Base-by-base conservation (phyloP, 2,888 invertebrate species). In the Selenia dentaria region DNA sequence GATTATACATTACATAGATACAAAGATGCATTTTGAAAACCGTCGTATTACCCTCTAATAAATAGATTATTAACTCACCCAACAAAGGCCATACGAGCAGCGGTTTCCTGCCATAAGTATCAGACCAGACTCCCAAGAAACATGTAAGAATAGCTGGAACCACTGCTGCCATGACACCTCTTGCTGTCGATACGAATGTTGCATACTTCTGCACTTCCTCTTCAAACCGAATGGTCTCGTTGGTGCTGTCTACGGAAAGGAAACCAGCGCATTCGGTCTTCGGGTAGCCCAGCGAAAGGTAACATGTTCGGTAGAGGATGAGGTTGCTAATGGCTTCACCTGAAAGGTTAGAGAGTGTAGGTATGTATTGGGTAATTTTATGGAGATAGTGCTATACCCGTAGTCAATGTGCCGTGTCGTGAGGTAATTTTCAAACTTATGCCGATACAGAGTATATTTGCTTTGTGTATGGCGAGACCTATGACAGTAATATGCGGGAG, bases 71-170 rank as follows among this genome's bases (percentile, higher is more conserved):
- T n/a, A n/a, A 16, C 22, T 22, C 8, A 8, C 22, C 22, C 8
- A 22, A 22, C 8, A 22, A 22, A 1, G 94, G 92, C 58, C 93
- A 83, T 2, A 95, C 70, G 24, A 96, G 68, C 38, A 96, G 82
- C 4, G 95, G 95, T 67, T 94, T 94, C 31, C 96, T 90, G 14
- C 96, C 96, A 81, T 94, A 92, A 52, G 92, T 93, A 68, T 96
- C 96, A 33, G 95, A 96, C 96, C 96, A 96, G 0, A 95, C 94
- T 5, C 96, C 96, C 53, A 96, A 73, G 69, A 96, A 95, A 33
- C 96, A 83, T 37, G 94, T 93, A 5, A 94, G 72, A 29, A 94
- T 63, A 0, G 95, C 93, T 1, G 95, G 95, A 37, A 94, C 84
- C 29, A 95, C 78, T 25, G 93, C 92, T 59, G 94, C 94, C 24